These are phyloP conservation scores for Clarias batrachus DNA, from an alignment of 2,113 vertebrate genomes.

Conservation along the genomic window DNA sequence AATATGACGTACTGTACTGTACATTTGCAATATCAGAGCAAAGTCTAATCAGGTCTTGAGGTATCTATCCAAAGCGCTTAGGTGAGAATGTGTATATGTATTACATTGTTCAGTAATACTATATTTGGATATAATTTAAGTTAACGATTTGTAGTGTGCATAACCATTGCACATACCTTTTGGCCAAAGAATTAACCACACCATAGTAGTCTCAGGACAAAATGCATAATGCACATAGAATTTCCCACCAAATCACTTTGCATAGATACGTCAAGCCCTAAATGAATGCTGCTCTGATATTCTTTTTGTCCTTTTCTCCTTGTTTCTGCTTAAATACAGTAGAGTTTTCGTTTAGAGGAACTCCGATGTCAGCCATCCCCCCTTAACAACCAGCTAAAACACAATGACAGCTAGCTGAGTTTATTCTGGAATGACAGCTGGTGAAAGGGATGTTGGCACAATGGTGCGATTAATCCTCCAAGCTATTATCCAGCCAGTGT, in stretches of 20 bases:
- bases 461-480: neutral
- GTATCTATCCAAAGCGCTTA: too few relatives aligned
- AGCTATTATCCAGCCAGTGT: slow-evolving; percentile 6
- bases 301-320: neutral
- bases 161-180: neutral
- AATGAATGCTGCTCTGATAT: neutral
- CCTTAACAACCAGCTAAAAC: slow-evolving; percentile 13
- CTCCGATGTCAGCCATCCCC: neutral
- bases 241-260: neutral
- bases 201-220: neutral
- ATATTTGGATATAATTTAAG: too few relatives aligned
- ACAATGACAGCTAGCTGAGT: neutral
- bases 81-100: too few relatives aligned
- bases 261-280: neutral
- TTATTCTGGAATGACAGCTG: slow-evolving; percentile 2
- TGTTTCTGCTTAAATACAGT: neutral
- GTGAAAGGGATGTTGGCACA: slow-evolving; percentile 11
- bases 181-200: neutral
- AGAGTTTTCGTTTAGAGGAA: neutral
- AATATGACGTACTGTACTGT: too few relatives aligned
- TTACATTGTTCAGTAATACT: too few relatives aligned
- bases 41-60: too few relatives aligned
- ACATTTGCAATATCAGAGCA: too few relatives aligned
- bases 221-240: neutral
- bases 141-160: neutral